Percentiles rank a stretch among this genome's conserved stretches.
phyloP scores from a whole-genome alignment of 1,140 invertebrate species.

The Drosophila elegans region DNA sequence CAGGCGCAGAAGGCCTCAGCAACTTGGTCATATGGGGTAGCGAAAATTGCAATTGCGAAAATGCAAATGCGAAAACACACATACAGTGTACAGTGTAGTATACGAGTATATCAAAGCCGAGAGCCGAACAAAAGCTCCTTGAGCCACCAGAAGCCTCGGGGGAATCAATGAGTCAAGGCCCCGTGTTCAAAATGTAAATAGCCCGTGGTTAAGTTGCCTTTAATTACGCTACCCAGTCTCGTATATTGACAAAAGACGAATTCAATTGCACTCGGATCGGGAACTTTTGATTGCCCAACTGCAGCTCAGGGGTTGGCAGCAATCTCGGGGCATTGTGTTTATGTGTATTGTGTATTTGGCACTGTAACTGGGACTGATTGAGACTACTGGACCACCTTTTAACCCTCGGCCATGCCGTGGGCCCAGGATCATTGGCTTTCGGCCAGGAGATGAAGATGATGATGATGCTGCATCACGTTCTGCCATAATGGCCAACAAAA shows the following conservation, averaged over 20 bases:
- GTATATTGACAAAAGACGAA: conserved; percentile 48
- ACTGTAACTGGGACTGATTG: too few species aligned
- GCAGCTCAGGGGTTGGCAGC: conserved; percentile 36
- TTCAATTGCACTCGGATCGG: conserved; percentile 49
- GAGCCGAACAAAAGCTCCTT: conserved; percentile 66
- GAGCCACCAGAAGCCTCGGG: conserved; percentile 38
- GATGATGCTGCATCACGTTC: conserved; percentile 61
- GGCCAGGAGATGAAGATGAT: conserved; percentile 30
- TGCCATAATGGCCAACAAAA: conserved; percentile 53
- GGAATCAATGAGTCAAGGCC: conserved; percentile 74
- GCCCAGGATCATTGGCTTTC: conserved; percentile 29
- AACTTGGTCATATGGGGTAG: conserved; percentile 9
- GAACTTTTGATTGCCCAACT: conserved; percentile 37
- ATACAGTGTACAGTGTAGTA: not conserved
- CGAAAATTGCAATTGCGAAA: conserved; percentile 30
- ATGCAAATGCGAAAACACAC: conserved; percentile 41
- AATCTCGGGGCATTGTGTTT: conserved; percentile 31
- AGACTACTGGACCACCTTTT: conserved; percentile 4
- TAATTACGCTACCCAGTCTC: conserved; percentile 46
- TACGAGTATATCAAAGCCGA: conserved; percentile 40
- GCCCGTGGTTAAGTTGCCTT: conserved; percentile 61
- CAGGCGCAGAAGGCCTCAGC: conserved; percentile 9
- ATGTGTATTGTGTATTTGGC: conserved; percentile 11
- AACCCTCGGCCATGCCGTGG: conserved; percentile 19
- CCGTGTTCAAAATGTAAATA: conserved; percentile 63